Evolutionary conservation across 2,113 vertebrate species (phyloP).

Genomic region (Calyptommatus sinebrachiatus): DNA sequence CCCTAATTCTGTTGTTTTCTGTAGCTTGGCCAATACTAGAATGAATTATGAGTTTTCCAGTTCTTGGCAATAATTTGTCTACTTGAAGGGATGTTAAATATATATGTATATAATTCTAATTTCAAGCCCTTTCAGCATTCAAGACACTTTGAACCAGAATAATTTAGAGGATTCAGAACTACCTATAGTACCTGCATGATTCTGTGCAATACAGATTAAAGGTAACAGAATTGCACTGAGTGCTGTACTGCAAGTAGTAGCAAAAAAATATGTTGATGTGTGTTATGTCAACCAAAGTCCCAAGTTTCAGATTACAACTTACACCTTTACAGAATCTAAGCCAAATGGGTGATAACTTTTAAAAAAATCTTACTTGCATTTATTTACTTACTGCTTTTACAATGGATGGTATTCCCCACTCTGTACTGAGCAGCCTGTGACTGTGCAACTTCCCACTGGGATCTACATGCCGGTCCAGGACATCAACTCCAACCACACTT

Average conservation of each 20-base stretch:
- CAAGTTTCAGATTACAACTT: neutral
- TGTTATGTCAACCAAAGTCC: neutral
- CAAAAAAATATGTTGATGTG: too few species aligned
- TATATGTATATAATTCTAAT: too few species aligned
- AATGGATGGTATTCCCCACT: conserved; percentile 96
- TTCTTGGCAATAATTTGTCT: too few species aligned
- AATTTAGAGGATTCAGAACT: too few species aligned
- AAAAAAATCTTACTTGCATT: neutral
- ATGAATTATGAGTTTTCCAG: too few species aligned
- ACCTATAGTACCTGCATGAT: too few species aligned
- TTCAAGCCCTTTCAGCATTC: too few species aligned
- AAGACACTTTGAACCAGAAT: too few species aligned
- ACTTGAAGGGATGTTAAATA: too few species aligned
- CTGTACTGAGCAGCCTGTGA: conserved; percentile 90
- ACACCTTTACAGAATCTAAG: neutral
- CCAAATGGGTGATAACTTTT: neutral
- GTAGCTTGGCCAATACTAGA: too few species aligned
- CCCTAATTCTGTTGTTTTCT: too few species aligned
- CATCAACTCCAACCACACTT: conserved; percentile 92
- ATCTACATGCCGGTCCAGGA: conserved; percentile 85
- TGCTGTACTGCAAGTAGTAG: neutral
- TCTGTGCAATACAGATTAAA: neutral
- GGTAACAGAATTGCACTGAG: neutral
- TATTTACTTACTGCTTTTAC: conserved; percentile 85
- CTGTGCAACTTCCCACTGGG: conserved; percentile 86